Base-by-base conservation (phyloP, 2,113 vertebrate species). In the Triplophysa dalaica region DNA sequence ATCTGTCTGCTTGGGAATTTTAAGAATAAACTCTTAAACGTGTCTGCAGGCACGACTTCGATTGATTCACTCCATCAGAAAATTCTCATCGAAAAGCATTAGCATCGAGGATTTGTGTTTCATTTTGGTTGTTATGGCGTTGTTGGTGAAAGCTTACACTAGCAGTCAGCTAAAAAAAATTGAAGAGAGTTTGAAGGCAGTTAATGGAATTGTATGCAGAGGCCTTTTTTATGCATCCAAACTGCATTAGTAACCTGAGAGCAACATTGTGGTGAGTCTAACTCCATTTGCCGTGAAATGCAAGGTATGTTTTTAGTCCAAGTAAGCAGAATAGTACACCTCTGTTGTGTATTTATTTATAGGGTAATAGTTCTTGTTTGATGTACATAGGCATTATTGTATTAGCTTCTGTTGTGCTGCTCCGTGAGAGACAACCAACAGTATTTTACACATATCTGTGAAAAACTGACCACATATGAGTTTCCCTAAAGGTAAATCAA, bases 241-340 rank as follows among this genome's bases (percentile, higher is more conserved):
- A 29, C 60, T 75, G 58, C 73, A 75, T 75, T 63, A 75, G 58
- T 50, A 75, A 75, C 60, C 19, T 50, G 58, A 63, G 73, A 75
- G 58, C 45, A 63, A 50, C 38, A 13, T 16, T 63, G 58, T 29
- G 73, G 73, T 75, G 48, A 41, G 16, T 16, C 54, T 24, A 74
- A 43, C 54, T 43, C 70, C 52, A 72, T 72, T 72, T 72, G 8
- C 17, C 11, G 48, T 21, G 52, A 13, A 61, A 43, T 43, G 13
- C 54, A 60, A 74, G 70, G 56, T 17, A 74, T 0, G 3, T 8
- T 41, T 48, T 75, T 62, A 45, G 38, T 48, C 22, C 21, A 43
- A 75, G 73, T 22, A 48, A 19, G 41, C 58, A 48, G 14, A 75
- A 63, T 50, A 48, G 17, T 50, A 50, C 73, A 75, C 43, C 58